Percentiles rank a stretch among this genome's conserved stretches.
These are phyloP conservation scores for Halcyon malimbica DNA, from an alignment of 2,113 vertebrate species.

Conservation along the genomic window DNA sequence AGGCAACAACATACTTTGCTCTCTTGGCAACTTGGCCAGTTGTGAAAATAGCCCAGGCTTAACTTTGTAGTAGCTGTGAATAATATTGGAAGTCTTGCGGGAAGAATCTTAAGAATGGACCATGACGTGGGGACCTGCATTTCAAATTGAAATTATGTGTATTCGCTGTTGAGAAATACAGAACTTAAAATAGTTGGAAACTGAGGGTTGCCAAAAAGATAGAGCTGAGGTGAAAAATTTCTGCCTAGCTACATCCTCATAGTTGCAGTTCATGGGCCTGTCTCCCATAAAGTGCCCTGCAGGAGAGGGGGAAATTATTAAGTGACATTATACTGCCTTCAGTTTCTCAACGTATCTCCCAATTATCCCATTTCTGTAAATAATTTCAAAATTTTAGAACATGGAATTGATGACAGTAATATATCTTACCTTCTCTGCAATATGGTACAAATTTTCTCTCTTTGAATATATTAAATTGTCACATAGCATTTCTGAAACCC, in stretches of 20 bases:
- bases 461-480: background rate
- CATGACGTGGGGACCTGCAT: background rate
- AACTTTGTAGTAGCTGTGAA: background rate
- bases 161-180: background rate
- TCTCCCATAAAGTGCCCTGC: background rate
- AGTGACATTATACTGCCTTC: background rate
- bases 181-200: background rate
- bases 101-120: background rate
- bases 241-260: background rate
- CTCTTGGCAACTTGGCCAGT: background rate
- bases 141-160: background rate
- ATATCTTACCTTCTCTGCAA: background rate
- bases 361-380: constrained; percentile 4
- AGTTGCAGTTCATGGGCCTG: background rate
- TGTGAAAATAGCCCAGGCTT: background rate
- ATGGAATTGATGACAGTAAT: background rate
- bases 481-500: constrained; percentile 2
- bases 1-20: background rate
- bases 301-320: background rate
- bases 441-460: background rate
- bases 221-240: background rate
- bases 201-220: background rate
- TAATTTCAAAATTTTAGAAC: background rate
- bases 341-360: background rate
- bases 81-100: background rate